Conservation (phyloP, 1,140 invertebrate species). For the Agraylea sexmaculata region DNA sequence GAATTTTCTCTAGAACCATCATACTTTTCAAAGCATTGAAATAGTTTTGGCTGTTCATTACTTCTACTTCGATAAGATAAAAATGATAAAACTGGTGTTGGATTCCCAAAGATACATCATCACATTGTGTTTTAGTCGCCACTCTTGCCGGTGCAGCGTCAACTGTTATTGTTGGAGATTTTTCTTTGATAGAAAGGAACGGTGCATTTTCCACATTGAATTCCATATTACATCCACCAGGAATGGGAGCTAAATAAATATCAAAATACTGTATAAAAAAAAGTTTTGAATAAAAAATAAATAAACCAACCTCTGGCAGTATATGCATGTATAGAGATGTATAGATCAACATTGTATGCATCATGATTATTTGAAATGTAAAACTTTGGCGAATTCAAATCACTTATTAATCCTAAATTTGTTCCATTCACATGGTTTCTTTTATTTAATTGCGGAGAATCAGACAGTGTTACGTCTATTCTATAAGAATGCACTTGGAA, state of each 20-base stretch:
- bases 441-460: slow-evolving; percentile 27
- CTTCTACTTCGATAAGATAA: slow-evolving; percentile 47
- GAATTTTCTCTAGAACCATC: slow-evolving; percentile 46
- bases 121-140: slow-evolving; percentile 21
- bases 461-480: slow-evolving; percentile 48
- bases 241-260: slow-evolving; percentile 51
- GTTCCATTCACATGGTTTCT: slow-evolving; percentile 39
- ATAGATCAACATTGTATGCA: slow-evolving; percentile 29
- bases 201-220: slow-evolving; percentile 51
- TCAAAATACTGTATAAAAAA: slow-evolving; percentile 10
- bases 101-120: slow-evolving; percentile 29
- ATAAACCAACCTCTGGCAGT: slow-evolving; percentile 36
- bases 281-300: slow-evolving; percentile 7
- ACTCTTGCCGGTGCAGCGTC: slow-evolving; percentile 45
- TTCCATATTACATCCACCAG: slow-evolving; percentile 67
- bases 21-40: slow-evolving; percentile 50
- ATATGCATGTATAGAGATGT: slow-evolving; percentile 45
- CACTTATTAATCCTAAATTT: slow-evolving; percentile 50
- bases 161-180: slow-evolving; percentile 42
- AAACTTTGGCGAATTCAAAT: slow-evolving; percentile 21
- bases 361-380: slow-evolving; percentile 34
- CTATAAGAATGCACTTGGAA: slow-evolving; percentile 54
- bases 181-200: slow-evolving; percentile 43
- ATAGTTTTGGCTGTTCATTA: slow-evolving; percentile 43
- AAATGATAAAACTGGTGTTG: slow-evolving; percentile 50